These are phyloP conservation scores for Falco concolor DNA, from an alignment of 2,797 vertebrate species.

Conservation along the genomic window DNA sequence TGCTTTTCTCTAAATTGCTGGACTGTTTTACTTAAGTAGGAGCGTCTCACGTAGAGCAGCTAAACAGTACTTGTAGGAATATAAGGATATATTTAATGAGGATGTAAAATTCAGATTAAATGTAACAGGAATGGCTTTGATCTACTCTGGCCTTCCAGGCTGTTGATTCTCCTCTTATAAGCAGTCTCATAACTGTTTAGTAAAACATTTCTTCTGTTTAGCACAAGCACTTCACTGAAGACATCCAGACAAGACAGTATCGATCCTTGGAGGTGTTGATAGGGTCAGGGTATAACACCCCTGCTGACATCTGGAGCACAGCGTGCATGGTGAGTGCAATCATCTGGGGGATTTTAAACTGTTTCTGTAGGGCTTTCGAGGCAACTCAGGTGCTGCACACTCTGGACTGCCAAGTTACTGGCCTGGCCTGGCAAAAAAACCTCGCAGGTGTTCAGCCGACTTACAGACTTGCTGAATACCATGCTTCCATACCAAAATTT, in stretches of 20 bases:
- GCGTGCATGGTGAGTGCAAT: conserved; percentile 77
- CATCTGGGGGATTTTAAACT: not conserved
- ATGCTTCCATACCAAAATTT: not conserved
- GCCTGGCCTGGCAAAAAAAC: not conserved
- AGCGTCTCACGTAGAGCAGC: not conserved
- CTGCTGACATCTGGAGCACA: conserved; percentile 83
- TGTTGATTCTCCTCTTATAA: not conserved
- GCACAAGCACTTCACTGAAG: conserved; percentile 94
- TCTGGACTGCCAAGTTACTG: not conserved
- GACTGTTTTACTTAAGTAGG: not conserved
- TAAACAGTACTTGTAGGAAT: not conserved
- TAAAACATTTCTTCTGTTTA: conserved; percentile 31
- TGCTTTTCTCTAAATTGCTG: not conserved
- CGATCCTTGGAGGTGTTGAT: conserved; percentile 80
- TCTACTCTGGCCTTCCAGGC: not conserved
- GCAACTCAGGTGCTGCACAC: not conserved
- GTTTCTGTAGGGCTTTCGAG: not conserved
- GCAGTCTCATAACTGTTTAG: not conserved
- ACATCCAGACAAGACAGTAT: conserved; percentile 85
- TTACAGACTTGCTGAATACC: not conserved
- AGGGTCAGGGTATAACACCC: conserved; percentile 78
- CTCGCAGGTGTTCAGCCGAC: not conserved
- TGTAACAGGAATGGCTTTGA: not conserved
- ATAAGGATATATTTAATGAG: not conserved
- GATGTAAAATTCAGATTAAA: not conserved